Percentiles rank a stretch among this genome's conserved stretches.
Evolutionary conservation across 1,140 invertebrate genomes (phyloP).

Genomic region (Drosophila seguyi): DNA sequence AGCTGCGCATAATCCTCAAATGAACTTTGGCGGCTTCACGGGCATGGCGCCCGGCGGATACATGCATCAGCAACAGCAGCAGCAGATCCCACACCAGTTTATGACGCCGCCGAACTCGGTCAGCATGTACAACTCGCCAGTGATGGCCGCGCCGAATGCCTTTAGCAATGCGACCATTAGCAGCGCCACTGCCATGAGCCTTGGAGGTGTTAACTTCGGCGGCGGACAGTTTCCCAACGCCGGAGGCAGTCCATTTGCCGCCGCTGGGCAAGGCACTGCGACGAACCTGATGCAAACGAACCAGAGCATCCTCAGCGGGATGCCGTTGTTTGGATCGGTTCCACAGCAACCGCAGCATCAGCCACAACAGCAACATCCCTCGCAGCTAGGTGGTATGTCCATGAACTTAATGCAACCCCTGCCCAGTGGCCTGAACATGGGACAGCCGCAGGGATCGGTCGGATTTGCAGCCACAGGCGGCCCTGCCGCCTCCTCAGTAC

Average conservation of each 20-base stretch:
- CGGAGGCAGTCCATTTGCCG: conserved; percentile 53
- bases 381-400: conserved; percentile 57
- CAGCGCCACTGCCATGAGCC: conserved; percentile 55
- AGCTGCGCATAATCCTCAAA: conserved; percentile 70
- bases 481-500: conserved; percentile 58
- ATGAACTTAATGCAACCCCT: conserved; percentile 73
- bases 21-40: conserved; percentile 72
- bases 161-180: conserved; percentile 75
- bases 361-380: conserved; percentile 49
- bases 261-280: conserved; percentile 17
- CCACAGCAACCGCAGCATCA: conserved; percentile 49
- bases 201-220: conserved; percentile 61
- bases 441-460: conserved; percentile 25
- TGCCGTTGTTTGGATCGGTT: conserved; percentile 58
- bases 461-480: conserved; percentile 29
- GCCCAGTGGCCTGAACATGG: conserved; percentile 51
- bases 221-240: conserved; percentile 68
- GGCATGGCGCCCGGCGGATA: conserved; percentile 78
- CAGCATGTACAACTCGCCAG: conserved; percentile 84
- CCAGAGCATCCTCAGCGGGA: conserved; percentile 72
- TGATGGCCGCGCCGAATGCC: conserved; percentile 82
- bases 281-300: conserved; percentile 80
- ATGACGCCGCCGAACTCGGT: conserved; percentile 84
- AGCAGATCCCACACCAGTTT: conserved; percentile 78
- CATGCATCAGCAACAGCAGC: conserved; percentile 68